Evolutionary conservation across 64 coral and sea anemone genomes (phyloP).

Genomic region (Astreopora myriophthalma): DNA sequence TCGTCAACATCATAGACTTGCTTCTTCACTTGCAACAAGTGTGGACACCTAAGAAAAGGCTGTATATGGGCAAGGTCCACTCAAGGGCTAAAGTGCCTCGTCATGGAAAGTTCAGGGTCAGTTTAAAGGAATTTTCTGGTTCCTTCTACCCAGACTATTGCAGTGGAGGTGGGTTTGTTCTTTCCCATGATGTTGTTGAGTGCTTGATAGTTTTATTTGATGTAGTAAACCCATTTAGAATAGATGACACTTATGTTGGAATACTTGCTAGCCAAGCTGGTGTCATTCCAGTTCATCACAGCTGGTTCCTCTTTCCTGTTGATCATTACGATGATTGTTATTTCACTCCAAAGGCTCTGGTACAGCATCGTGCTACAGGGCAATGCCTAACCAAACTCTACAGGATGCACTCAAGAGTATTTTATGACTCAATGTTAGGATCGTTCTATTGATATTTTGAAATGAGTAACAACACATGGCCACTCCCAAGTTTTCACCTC

Average conservation of each 20-base stretch:
- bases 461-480: no score
- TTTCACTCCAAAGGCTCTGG: constrained; percentile 26
- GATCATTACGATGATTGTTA: constrained; percentile 32
- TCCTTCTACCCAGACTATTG: constrained; percentile 44
- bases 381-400: constrained; percentile 44
- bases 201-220: constrained; percentile 32
- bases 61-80: constrained; percentile 66
- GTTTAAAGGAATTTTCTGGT: background rate
- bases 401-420: background rate
- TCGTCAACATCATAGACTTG: constrained; percentile 45
- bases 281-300: background rate
- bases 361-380: constrained; percentile 64
- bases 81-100: background rate
- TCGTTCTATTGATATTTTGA: background rate
- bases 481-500: no score
- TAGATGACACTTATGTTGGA: constrained; percentile 73
- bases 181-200: constrained; percentile 51
- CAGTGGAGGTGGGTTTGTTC: constrained; percentile 59
- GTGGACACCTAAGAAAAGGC: background rate
- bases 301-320: background rate
- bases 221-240: constrained; percentile 34
- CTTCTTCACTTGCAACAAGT: background rate
- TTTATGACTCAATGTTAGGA: background rate
- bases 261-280: constrained; percentile 26
- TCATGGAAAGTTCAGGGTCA: constrained; percentile 1